Base-by-base conservation (phyloP, 2,888 invertebrate species). In the Pristionchus exspectatus region DNA sequence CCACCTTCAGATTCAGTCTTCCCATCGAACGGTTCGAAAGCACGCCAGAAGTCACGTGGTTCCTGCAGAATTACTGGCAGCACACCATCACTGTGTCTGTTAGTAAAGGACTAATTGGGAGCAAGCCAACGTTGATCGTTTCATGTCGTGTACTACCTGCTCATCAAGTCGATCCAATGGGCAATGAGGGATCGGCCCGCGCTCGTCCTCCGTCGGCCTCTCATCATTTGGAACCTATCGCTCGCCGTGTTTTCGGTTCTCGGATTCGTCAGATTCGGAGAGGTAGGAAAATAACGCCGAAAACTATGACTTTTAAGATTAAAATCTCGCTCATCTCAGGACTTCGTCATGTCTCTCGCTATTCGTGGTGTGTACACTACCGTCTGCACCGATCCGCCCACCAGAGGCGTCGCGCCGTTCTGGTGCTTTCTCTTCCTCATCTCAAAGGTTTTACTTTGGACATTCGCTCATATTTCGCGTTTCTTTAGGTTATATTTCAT, bases 21-120 rank as follows among this genome's bases (percentile, higher is more conserved):
- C 83, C 83, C 9, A 54, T 83, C 56, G 83, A 83, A 30, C 38
- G 56, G 0, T 54, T 54, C 7, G 27, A 83, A 3, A 56, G 54
- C 0, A 72, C 77, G 7, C 4, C 2, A 30, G 24, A 2, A 24
- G 21, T 84, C 27, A 95, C 94, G 10, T 69, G 91, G 14, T 88
- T 94, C 24, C 94, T 95, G 90, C 95, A 95, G 90, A 86, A 92
- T 83, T 91, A 98, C 96, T 99, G 98, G 98, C 92, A 93, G 87
- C 93, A 94, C 83, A 94, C 95, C 30, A 90, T 95, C 69, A 93
- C 92, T 30, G 91, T 95, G 95, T 96, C 97, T 92, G 97, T 97
- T 92, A 50, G 83, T n/a, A n/a, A n/a, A n/a, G n/a, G n/a, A n/a
- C n/a, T n/a, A n/a, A n/a, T n/a, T n/a, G n/a, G n/a, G n/a, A n/a